Evolutionary conservation across 2,113 vertebrate species (phyloP), one percentile per base, ranked within the genome.

Genomic region (Limanda limanda): DNA sequence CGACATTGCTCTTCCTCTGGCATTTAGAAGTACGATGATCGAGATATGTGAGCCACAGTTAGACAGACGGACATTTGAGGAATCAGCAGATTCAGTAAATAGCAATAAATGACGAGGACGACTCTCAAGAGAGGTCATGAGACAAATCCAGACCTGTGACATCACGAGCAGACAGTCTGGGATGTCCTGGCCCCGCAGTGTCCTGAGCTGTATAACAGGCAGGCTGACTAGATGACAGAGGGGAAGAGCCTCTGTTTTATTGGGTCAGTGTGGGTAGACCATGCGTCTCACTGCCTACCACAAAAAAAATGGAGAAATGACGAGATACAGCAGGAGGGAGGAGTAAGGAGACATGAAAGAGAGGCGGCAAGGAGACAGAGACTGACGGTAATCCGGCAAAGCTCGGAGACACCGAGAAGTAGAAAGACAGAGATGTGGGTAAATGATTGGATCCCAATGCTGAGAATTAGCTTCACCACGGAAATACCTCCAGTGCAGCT

Each of bases 201-300:
- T 57, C 64, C 74, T 84, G 83, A 90, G 72, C 76, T 89, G 74
- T 62, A 47, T 69, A 82, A 64, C 87, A 89, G 86, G 80, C 86
- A 40, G 70, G 21, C 84, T 11, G 58, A 35, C 70, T 71, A 78
- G 84, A 86, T 64, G 84, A 77, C 76, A 54, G 62, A 83, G 86
- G 73, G 81, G 58, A 62, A 79, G 54, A 74, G 76, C 52, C 84
- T 81, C 83, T 78, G 40, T 79, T 83, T 86, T 75, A 75, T 51
- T 74, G 86, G 86, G 89, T 85, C 77, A 59, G 71, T 88, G 90
- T 70, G 92, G 88, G 70, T 13, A 89, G 87, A 86, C 88, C 88
- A 74, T 88, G 81, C 45, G 89, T 91, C 88, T 89, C 84, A 87
- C 74, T 88, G 76, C 62, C 66, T 47, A 83, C 85, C 86, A 61